Conservation (phyloP, 2,113 vertebrate genomes). For the Grus americana region DNA sequence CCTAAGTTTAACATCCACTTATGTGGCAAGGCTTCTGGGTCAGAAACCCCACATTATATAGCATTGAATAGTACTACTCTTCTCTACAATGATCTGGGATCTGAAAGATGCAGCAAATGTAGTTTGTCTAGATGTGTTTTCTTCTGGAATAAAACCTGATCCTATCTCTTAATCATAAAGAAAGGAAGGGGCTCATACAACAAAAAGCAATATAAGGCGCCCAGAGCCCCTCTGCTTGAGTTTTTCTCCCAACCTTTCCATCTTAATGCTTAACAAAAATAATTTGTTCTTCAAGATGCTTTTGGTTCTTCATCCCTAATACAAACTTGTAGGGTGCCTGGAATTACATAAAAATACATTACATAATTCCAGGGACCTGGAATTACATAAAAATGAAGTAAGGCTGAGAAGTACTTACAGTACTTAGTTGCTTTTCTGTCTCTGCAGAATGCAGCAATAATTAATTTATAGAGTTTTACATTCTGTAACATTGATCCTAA, state of each 20-base stretch:
- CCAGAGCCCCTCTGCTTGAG: background rate
- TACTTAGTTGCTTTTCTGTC: background rate
- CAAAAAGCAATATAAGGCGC: background rate
- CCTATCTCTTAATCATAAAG: background rate
- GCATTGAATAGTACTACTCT: background rate
- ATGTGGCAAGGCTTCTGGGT: background rate
- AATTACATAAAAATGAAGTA: background rate
- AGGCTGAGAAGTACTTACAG: background rate
- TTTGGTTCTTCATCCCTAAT: background rate
- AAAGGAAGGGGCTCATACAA: background rate
- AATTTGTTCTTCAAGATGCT: background rate
- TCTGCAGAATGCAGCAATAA: background rate
- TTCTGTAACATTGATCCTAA: background rate
- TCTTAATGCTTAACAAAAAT: background rate
- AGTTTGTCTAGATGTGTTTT: background rate
- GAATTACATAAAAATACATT: background rate
- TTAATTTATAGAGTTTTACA: background rate
- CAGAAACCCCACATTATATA: background rate
- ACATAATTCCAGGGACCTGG: background rate
- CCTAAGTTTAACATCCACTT: background rate
- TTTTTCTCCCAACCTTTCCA: background rate
- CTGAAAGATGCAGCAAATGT: background rate
- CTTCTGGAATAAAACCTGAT: background rate
- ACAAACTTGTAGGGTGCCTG: background rate
- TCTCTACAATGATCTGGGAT: background rate